phyloP scores from a whole-genome alignment of 2,888 invertebrate species.

The Nycteola revayana region DNA sequence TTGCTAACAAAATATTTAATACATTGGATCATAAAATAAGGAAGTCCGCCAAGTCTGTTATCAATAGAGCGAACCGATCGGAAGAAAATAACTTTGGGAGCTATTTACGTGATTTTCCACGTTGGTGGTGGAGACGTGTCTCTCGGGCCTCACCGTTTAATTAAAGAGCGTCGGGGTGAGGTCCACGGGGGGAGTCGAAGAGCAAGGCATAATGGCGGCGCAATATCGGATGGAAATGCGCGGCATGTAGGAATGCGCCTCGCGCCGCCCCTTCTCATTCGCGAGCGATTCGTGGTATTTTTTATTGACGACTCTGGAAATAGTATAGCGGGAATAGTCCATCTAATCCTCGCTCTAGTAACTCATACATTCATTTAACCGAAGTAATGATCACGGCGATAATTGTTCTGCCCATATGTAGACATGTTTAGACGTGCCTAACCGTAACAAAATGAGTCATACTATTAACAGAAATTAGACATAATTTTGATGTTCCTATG shows the following conservation, averaged over 20 bases:
- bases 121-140: conserved; percentile 73
- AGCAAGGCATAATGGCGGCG: conserved; percentile 80
- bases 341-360: conserved; percentile 39
- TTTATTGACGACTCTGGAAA: conserved; percentile 79
- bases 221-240: conserved; percentile 82
- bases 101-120: conserved; percentile 78
- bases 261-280: conserved; percentile 74
- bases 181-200: conserved; percentile 55
- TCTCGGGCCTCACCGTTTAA: conserved; percentile 80
- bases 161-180: conserved; percentile 76
- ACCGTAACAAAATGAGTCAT: too few species aligned
- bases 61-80: conserved; percentile 46
- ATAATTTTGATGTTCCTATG: too few species aligned
- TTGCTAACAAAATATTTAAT: conserved; percentile 1
- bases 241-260: conserved; percentile 82
- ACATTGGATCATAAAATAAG: conserved; percentile 20
- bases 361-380: conserved; percentile 29
- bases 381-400: conserved; percentile 9
- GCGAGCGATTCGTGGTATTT: conserved; percentile 80
- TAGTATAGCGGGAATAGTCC: conserved; percentile 60
- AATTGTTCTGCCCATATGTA: conserved; percentile 3
- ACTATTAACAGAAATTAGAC: too few species aligned
- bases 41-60: conserved; percentile 40
- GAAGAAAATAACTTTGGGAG: conserved; percentile 60
- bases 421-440: too few species aligned